Evolutionary conservation across 2,888 invertebrate genomes (phyloP).

Genomic region (Dasypolia templi): DNA sequence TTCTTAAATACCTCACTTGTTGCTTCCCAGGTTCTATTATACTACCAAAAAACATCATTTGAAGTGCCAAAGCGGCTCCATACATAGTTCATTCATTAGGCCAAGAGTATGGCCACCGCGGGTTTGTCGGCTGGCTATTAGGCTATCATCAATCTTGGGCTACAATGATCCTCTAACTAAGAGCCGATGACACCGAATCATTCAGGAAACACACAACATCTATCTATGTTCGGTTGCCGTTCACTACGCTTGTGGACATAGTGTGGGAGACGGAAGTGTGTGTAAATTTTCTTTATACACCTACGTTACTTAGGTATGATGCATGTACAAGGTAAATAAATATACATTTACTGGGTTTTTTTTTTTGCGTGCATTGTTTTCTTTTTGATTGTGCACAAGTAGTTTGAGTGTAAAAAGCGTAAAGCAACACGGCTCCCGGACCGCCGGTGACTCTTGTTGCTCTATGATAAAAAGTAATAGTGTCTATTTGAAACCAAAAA

Average conservation of each 20-base stretch:
- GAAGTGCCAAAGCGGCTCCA: slow-evolving; percentile 48
- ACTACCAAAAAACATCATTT: slow-evolving; percentile 53
- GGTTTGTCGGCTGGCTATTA: slow-evolving; percentile 79
- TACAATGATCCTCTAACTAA: slow-evolving; percentile 86
- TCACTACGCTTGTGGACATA: slow-evolving; percentile 38
- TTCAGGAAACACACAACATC: slow-evolving; percentile 72
- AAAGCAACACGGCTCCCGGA: no score
- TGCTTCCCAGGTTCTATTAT: slow-evolving; percentile 48
- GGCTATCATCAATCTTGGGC: slow-evolving; percentile 83
- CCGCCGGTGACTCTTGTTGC: no score
- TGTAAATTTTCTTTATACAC: slow-evolving; percentile 23
- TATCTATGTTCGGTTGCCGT: slow-evolving; percentile 73
- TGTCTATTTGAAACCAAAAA: background rate
- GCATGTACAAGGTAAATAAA: background rate
- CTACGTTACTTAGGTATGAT: background rate
- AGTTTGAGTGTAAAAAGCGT: no score
- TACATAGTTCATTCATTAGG: slow-evolving; percentile 57
- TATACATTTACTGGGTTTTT: background rate
- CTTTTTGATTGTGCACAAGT: background rate
- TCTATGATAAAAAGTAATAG: no score
- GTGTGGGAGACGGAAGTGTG: background rate
- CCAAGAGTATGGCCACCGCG: slow-evolving; percentile 55
- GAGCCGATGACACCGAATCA: slow-evolving; percentile 79
- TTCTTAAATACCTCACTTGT: slow-evolving; percentile 61
- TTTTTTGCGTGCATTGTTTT: background rate